These are phyloP conservation scores for Pipistrellus pygmaeus DNA, from an alignment of 2,797 vertebrate species.

Conservation along the genomic window DNA sequence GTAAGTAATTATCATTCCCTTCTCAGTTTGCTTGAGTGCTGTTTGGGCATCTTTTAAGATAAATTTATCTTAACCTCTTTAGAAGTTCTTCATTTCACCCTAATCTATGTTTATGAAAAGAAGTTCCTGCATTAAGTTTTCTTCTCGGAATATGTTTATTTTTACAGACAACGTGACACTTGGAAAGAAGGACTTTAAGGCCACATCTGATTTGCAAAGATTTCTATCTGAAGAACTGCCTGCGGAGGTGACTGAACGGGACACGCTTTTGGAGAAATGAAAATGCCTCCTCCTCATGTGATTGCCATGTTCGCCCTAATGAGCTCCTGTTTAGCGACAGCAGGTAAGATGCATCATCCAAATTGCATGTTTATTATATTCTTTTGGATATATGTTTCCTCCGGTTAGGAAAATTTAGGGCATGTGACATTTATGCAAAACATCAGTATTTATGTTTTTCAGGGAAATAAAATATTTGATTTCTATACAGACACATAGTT, in stretches of 20 bases:
- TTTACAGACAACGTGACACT: constrained; percentile 81
- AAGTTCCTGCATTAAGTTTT: constrained; percentile 65
- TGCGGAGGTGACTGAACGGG: constrained; percentile 64
- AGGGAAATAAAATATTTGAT: constrained; percentile 33
- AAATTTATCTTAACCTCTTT: constrained; percentile 10
- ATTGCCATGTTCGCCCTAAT: constrained; percentile 84
- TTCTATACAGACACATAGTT: not conserved
- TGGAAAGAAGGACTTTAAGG: constrained; percentile 78
- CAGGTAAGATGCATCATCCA: constrained; percentile 82
- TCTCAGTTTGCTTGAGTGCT: not conserved
- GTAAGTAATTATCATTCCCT: not conserved
- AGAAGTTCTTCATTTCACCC: constrained; percentile 62
- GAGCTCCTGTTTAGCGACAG: constrained; percentile 82
- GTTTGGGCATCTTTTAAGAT: constrained; percentile 29
- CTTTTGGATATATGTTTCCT: not conserved
- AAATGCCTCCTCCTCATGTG: constrained; percentile 82
- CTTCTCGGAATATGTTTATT: constrained; percentile 79
- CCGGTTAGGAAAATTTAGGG: not conserved
- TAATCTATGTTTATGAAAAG: constrained; percentile 52
- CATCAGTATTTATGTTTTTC: constrained; percentile 29
- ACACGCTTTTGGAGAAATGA: constrained; percentile 52
- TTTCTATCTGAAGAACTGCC: constrained; percentile 75
- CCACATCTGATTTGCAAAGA: constrained; percentile 66
- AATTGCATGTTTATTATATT: constrained; percentile 38
- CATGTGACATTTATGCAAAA: not conserved